Base-by-base conservation (phyloP, 2,888 invertebrate species). In the Osmoderma eremita region DNA sequence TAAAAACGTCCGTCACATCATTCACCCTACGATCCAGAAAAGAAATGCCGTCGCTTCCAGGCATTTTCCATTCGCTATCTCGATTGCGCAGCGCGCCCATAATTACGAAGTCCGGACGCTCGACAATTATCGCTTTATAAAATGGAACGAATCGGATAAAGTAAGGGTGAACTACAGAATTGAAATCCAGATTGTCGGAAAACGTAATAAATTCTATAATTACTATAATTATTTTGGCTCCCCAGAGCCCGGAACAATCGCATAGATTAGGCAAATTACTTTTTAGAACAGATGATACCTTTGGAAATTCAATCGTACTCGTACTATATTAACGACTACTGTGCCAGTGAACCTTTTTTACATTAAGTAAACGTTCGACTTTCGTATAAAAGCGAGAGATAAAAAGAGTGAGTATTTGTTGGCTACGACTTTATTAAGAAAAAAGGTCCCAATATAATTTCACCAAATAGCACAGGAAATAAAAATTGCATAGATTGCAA, bases 1-100 rank as follows among this genome's bases (percentile, higher is more conserved):
- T 61, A 61, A 45, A 61, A 61, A 61, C 48, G 58, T 12, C 45
- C 58, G 30, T 61, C 58, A 30, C 58, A 61, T 61, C 45, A 45
- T 48, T 61, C 58, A 61, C 24, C 45, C 30, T 42, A 20, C 45
- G 30, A 45, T 30, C 45, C 15, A 61, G n/a, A n/a, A 61, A 36
- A 61, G 45, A 36, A 61, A 15, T 30, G 13, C 42, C 24, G 12
- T 17, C 12, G 45, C 15, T 61, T 41, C 12, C 15, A 45, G n/a
- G 45, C 30, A 61, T 61, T 61, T 36, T 30, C 30, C 58, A 42
- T 36, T 45, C 42, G 17, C 10, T 18, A 15, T 61, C n/a, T 36
- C 42, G 15, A 61, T 61, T 61, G 58, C 45, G 45, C 17, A 15
- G 24, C 0, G 2, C 15, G 17, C 38, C 12, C 18, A 48, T 45